These are phyloP conservation scores for Cyclargus thomasi DNA, from an alignment of 1,140 invertebrate species.

Conservation along the genomic window DNA sequence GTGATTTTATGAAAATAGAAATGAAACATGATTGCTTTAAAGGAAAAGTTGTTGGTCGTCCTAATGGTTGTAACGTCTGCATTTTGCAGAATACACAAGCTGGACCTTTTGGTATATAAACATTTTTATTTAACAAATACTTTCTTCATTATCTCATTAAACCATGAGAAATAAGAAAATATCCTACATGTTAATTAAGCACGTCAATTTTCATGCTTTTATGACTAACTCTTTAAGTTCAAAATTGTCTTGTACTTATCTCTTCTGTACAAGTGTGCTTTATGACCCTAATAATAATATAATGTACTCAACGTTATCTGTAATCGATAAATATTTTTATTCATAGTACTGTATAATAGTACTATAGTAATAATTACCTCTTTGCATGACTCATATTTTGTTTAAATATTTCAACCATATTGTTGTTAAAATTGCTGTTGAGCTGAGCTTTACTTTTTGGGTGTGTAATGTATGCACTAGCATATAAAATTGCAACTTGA, in stretches of 20 bases:
- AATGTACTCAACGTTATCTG: background rate
- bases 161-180: too few species aligned
- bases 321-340: background rate
- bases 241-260: background rate
- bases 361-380: too few species aligned
- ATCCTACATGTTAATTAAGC: too few species aligned
- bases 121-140: conserved; percentile 20
- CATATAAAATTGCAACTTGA: too few species aligned
- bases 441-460: too few species aligned
- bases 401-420: too few species aligned
- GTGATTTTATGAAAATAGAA: background rate
- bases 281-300: conserved; percentile 2
- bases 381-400: too few species aligned
- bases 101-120: conserved; percentile 49
- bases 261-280: background rate
- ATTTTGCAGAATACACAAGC: conserved; percentile 56
- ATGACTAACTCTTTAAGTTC: too few species aligned
- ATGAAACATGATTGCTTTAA: conserved; percentile 56
- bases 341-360: background rate
- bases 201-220: too few species aligned
- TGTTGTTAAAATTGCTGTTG: too few species aligned
- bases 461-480: too few species aligned
- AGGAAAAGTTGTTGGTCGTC: conserved; percentile 38
- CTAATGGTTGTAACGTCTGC: conserved; percentile 38
- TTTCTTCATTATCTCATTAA: background rate